Percentiles rank a stretch among this genome's conserved stretches.
These are phyloP conservation scores for Cordilura impudica DNA, from an alignment of 2,888 invertebrate species.

Conservation along the genomic window DNA sequence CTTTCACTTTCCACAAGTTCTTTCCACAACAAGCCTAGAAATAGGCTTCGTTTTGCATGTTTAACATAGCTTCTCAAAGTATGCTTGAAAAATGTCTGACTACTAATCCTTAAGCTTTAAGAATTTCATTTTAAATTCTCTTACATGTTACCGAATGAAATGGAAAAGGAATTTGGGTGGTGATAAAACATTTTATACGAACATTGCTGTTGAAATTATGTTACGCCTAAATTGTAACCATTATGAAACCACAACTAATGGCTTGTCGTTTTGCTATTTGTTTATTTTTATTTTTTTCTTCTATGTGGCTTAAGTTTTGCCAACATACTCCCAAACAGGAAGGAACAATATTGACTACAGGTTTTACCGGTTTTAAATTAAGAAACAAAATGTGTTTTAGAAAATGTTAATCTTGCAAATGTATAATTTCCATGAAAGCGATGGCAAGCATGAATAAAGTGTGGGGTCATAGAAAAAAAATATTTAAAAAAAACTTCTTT, in stretches of 20 bases:
- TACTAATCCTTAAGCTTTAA: not conserved
- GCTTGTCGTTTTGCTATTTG: not conserved
- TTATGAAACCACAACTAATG: conserved; percentile 23
- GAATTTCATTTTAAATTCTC: not conserved
- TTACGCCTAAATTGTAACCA: conserved; percentile 40
- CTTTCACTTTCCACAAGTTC: too few relatives aligned
- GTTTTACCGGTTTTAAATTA: not conserved
- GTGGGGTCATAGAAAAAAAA: too few relatives aligned
- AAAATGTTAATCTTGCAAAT: too few relatives aligned
- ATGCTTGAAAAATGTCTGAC: too few relatives aligned
- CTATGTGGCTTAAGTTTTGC: not conserved
- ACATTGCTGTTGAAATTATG: conserved; percentile 18
- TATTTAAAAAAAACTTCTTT: too few relatives aligned
- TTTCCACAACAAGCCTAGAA: too few relatives aligned
- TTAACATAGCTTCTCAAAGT: too few relatives aligned
- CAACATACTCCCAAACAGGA: not conserved
- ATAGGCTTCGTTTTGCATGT: too few relatives aligned
- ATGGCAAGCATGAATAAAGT: too few relatives aligned
- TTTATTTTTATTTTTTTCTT: not conserved
- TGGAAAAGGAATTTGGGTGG: not conserved
- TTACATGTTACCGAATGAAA: not conserved
- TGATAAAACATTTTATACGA: not conserved
- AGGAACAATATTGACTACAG: not conserved
- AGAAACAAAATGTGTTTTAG: not conserved
- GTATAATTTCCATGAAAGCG: too few relatives aligned